Evolutionary conservation across 2,113 vertebrate genomes (phyloP), one percentile per base, ranked within the genome.

Genomic region (Otus sunia): DNA sequence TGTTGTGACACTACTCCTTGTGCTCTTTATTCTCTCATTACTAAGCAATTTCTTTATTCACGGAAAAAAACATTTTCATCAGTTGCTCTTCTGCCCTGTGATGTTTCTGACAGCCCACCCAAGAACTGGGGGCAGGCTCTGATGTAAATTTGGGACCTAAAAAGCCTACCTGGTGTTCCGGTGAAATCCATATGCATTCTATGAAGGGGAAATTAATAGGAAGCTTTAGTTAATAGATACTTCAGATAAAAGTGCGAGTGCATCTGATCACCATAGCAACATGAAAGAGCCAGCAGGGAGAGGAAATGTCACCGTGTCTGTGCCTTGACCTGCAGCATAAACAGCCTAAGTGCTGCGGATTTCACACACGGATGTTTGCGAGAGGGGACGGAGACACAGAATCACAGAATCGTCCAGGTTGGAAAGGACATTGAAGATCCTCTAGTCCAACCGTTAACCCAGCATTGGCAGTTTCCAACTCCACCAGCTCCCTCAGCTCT

Each of bases 221-320:
- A 93, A 95, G 96, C 95, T 79, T 66, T 83, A 84, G 84, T 96
- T 98, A 97, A 97, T 96, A 92, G 96, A 94, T 91, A 85, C 97
- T 97, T 93, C 91, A 96, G 83, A 92, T 92, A 72, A 96, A 87
- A 97, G 86, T 56, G 83, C 2, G 15, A 88, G 93, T 86, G 88
- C 90, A 94, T 96, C 96, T 52, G 37, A 95, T 98, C 96, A 90
- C 98, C 97, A 98, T 97, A 90, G 95, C 98, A 97, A 98, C 97
- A 39, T 3, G 47, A 68, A 71, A 55, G 93, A 94, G 75, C 66
- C 91, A 37, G 77, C 71, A 2, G 59, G 79, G 94, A 95, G 93
- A 91, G 92, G 94, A 97, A 88, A 96, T 81, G 88, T 90, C 82
- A 81, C 88, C 15, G 55, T 68, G 79, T 6, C 80, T 86, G 88